Conservation (phyloP, 2,113 vertebrate species). For the Syngnathus floridae region DNA sequence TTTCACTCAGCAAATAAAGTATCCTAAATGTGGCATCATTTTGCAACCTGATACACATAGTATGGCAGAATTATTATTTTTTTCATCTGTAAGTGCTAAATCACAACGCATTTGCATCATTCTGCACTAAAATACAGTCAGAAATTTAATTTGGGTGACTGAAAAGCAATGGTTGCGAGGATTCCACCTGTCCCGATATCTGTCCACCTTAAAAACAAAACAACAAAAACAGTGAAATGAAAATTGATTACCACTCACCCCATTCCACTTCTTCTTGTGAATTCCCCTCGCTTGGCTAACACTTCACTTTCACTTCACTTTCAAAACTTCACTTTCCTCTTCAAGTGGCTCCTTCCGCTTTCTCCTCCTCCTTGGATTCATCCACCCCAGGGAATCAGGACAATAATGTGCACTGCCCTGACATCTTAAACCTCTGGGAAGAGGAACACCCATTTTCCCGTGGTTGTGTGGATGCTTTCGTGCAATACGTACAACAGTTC, state of each 20-base stretch:
- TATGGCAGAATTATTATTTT: not conserved
- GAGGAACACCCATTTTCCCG: conserved; percentile 61
- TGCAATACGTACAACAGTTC: conserved; percentile 39
- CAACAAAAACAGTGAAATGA: not conserved
- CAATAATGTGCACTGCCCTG: conserved; percentile 44
- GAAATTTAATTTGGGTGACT: not conserved
- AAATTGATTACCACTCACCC: conserved; percentile 44
- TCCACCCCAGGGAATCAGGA: conserved; percentile 26
- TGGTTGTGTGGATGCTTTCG: conserved; percentile 33
- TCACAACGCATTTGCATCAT: not conserved
- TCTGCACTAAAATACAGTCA: not conserved
- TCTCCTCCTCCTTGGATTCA: conserved; percentile 22
- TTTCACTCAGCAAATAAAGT: not conserved
- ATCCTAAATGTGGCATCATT: not conserved
- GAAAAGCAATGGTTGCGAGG: too few species aligned
- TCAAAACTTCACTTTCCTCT: not conserved
- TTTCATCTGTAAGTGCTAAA: not conserved
- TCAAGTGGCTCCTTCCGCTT: not conserved
- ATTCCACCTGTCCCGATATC: too few species aligned
- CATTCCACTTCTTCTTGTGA: conserved; percentile 38
- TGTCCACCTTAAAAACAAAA: not conserved
- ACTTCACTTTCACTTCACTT: not conserved
- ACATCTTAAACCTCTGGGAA: conserved; percentile 68
- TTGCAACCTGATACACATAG: not conserved
- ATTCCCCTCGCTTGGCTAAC: conserved; percentile 10